phyloP scores from a whole-genome alignment of 1,140 invertebrate species.

The Neodiprion virginianus region DNA sequence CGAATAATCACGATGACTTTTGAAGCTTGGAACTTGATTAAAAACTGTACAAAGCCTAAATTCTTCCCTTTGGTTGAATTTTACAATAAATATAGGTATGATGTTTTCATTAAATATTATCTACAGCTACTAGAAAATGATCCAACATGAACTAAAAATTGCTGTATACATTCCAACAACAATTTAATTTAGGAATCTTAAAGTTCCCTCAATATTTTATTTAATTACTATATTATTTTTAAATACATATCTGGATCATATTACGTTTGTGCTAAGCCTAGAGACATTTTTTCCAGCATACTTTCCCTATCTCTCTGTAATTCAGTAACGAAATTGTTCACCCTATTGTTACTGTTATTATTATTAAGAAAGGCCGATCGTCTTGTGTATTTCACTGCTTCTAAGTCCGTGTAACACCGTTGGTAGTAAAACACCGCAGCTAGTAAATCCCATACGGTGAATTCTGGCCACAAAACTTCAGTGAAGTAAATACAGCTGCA shows the following conservation, averaged over 20 bases:
- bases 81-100: no score
- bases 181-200: neutral
- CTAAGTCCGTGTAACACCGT: slow-evolving; percentile 54
- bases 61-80: no score
- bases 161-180: neutral
- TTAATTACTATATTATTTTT: slow-evolving; percentile 7
- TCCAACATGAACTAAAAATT: no score
- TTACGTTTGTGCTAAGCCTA: slow-evolving; percentile 15
- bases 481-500: slow-evolving; percentile 79
- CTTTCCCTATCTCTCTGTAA: slow-evolving; percentile 42
- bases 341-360: slow-evolving; percentile 34
- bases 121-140: no score
- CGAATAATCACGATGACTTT: no score
- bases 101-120: no score
- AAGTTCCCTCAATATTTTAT: neutral
- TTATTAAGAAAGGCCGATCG: slow-evolving; percentile 29
- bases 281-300: slow-evolving; percentile 30
- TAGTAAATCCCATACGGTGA: slow-evolving; percentile 89
- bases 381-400: slow-evolving; percentile 27
- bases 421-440: slow-evolving; percentile 88
- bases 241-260: slow-evolving; percentile 13
- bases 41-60: no score
- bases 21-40: no score
- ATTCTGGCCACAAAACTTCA: slow-evolving; percentile 92
- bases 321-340: slow-evolving; percentile 42